Evolutionary conservation across 2,888 invertebrate species (phyloP).

Genomic region (Trileptium ribeirensis): DNA sequence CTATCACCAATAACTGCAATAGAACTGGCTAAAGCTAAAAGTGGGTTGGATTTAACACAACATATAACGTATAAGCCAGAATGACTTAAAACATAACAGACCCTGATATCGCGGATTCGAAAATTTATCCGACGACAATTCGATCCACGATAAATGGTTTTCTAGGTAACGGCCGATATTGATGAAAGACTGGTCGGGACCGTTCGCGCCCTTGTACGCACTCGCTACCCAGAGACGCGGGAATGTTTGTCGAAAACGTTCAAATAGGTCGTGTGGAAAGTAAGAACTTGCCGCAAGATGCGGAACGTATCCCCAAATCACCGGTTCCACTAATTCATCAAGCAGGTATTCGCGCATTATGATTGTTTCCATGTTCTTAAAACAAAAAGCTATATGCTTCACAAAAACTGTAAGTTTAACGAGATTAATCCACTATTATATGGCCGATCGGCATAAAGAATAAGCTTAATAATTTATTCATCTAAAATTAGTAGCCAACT

Average conservation of each 20-base stretch:
- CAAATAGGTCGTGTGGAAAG: slow-evolving; percentile 16
- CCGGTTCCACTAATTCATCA: slow-evolving; percentile 60
- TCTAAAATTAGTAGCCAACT: no score
- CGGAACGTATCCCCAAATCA: slow-evolving; percentile 65
- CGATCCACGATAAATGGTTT: slow-evolving; percentile 68
- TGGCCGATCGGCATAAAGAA: no score
- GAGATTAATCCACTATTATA: no score
- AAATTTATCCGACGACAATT: slow-evolving; percentile 34
- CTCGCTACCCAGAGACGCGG: slow-evolving; percentile 69
- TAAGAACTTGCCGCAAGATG: slow-evolving; percentile 41
- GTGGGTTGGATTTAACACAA: no score
- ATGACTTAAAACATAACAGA: no score
- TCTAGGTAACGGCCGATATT: slow-evolving; percentile 63
- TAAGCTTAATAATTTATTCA: no score
- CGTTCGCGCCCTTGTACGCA: slow-evolving; percentile 79
- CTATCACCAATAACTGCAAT: no score
- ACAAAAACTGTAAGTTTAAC: no score
- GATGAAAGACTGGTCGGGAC: slow-evolving; percentile 65
- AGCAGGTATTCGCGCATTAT: slow-evolving; percentile 25
- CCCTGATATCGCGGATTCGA: not conserved
- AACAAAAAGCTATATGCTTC: no score
- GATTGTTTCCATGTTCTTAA: slow-evolving; percentile 44
- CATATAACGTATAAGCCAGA: no score
- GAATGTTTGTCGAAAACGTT: slow-evolving; percentile 57
- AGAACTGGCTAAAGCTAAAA: no score